These are phyloP conservation scores for Mus caroli DNA, from an alignment of 2,797 vertebrate genomes.

Conservation along the genomic window DNA sequence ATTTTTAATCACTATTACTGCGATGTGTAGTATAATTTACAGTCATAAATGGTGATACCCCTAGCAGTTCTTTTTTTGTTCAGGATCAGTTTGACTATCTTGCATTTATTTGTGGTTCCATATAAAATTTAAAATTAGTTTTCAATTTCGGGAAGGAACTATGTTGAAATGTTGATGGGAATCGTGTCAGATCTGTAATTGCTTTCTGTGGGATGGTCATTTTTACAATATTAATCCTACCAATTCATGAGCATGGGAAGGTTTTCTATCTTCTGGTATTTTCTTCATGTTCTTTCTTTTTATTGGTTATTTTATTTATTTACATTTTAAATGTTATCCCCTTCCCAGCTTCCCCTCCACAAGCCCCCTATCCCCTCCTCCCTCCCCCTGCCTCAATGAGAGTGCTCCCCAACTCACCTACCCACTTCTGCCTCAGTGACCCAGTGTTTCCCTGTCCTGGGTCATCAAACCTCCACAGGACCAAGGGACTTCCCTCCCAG, in stretches of 20 bases:
- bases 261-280: neutral
- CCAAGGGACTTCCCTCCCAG: too few relatives aligned
- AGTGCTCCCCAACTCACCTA: too few relatives aligned
- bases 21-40: neutral
- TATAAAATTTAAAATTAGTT: neutral
- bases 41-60: neutral
- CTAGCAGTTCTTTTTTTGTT: neutral
- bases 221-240: neutral
- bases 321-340: too few relatives aligned
- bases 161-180: too few relatives aligned
- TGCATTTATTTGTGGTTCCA: neutral
- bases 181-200: neutral
- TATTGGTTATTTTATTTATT: too few relatives aligned
- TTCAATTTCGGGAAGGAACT: neutral
- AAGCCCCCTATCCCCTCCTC: too few relatives aligned
- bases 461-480: too few relatives aligned
- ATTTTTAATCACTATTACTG: neutral
- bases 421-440: too few relatives aligned
- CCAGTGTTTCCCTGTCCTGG: too few relatives aligned
- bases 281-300: neutral
- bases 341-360: too few relatives aligned
- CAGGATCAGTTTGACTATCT: neutral
- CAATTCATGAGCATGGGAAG: neutral
- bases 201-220: neutral
- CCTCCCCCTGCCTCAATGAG: too few relatives aligned